A percentile compares a stretch with the other conserved stretches of the same genome.
Evolutionary conservation across 35 echinoderm and acorn worm species (phyloP).

Genomic region (Hemicentrotus pulcherrimus): DNA sequence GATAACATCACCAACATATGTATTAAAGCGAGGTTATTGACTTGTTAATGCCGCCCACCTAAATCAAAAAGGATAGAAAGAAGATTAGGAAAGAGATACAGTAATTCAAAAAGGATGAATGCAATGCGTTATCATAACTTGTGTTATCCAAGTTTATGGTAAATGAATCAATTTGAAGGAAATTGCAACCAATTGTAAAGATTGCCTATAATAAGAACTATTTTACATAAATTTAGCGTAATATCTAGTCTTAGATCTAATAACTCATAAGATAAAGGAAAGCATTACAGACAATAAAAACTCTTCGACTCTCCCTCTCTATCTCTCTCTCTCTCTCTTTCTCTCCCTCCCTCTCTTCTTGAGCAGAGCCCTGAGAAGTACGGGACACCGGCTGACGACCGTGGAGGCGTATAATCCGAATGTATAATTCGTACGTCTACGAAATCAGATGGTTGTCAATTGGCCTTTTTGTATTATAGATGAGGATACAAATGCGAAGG

Average conservation of each 20-base stretch:
- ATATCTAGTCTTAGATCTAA: neutral
- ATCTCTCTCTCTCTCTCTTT: neutral
- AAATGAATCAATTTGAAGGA: too few species aligned
- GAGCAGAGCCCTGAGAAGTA: neutral
- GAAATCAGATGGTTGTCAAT: conserved; percentile 11
- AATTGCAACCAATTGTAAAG: too few species aligned
- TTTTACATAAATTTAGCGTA: neutral
- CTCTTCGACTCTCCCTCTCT: neutral
- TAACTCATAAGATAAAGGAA: neutral
- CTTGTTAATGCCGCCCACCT: too few species aligned
- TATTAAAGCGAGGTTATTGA: too few species aligned
- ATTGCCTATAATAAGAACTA: neutral
- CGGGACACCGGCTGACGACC: neutral
- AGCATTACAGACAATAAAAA: too few species aligned
- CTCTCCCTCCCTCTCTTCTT: neutral
- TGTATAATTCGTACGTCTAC: neutral
- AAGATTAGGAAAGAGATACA: too few species aligned
- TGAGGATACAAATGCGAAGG: neutral
- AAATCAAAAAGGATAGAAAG: too few species aligned
- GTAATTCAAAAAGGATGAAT: too few species aligned
- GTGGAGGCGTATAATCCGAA: neutral
- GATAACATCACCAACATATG: too few species aligned
- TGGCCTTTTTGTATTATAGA: conserved; percentile 10
- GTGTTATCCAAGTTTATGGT: too few species aligned
- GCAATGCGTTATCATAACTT: too few species aligned